phyloP scores from a whole-genome alignment of 2,888 invertebrate species.

The Rhyacophila evoluta region DNA sequence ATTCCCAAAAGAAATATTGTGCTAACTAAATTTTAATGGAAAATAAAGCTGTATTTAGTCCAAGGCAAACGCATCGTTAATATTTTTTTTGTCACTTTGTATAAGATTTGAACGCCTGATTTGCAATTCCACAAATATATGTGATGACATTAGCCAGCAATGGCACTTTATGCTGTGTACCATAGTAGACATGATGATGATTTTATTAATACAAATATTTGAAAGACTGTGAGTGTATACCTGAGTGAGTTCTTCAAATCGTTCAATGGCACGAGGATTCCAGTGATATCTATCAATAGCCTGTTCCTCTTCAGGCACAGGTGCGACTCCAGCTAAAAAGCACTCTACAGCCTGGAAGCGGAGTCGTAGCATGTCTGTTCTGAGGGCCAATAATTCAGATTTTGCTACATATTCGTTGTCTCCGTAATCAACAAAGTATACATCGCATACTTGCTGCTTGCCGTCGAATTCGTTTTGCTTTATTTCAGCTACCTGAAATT shows the following conservation, averaged over 20 bases:
- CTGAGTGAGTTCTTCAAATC: conserved; percentile 79
- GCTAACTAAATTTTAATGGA: too few relatives aligned
- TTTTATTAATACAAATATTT: background rate
- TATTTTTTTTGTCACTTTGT: too few relatives aligned
- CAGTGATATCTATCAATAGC: conserved; percentile 62
- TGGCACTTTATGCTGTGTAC: too few relatives aligned
- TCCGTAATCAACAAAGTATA: conserved; percentile 91
- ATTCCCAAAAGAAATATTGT: too few relatives aligned
- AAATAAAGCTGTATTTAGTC: too few relatives aligned
- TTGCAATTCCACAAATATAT: too few relatives aligned
- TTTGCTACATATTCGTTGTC: conserved; percentile 79
- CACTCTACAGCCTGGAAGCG: conserved; percentile 88
- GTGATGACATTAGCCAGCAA: too few relatives aligned
- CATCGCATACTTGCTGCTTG: conserved; percentile 73
- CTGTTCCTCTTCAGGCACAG: conserved; percentile 60
- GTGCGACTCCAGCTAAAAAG: conserved; percentile 80
- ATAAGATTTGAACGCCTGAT: too few relatives aligned
- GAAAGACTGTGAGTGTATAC: conserved; percentile 58
- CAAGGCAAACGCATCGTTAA: too few relatives aligned
- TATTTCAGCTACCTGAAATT: conserved; percentile 75
- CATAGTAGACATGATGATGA: background rate
- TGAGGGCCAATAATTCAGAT: conserved; percentile 77
- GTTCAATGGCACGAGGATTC: conserved; percentile 73
- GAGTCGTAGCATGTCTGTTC: conserved; percentile 80
- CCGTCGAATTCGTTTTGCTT: conserved; percentile 73